phyloP scores from a whole-genome alignment of 2,113 vertebrate genomes.

The Tetrax tetrax region DNA sequence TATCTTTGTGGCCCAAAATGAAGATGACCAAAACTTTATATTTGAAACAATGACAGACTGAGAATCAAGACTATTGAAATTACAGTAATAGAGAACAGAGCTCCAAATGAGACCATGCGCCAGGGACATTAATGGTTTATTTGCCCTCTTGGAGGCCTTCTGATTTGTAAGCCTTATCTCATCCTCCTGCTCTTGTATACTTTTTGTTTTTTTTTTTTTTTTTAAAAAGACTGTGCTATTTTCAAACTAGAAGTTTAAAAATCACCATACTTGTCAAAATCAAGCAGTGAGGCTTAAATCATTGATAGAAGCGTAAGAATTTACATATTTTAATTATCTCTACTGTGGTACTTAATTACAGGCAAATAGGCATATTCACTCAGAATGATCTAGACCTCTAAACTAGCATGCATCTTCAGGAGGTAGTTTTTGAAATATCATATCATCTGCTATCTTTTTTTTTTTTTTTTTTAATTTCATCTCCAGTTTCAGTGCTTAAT shows the following conservation, averaged over 20 bases:
- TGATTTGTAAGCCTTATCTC: not conserved
- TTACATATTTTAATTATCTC: not conserved
- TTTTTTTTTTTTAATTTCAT: not conserved
- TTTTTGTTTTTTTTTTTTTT: fast-evolving
- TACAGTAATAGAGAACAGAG: not conserved
- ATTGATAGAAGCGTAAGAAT: not conserved
- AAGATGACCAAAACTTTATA: not conserved
- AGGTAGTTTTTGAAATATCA: not conserved
- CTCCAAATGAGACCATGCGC: not conserved
- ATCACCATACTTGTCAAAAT: not conserved
- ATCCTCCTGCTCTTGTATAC: not conserved
- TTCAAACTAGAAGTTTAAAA: not conserved
- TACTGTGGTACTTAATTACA: not conserved
- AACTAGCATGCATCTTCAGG: not conserved
- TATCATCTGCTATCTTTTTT: not conserved
- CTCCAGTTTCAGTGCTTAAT: not conserved
- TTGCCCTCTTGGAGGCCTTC: not conserved
- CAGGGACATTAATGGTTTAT: not conserved
- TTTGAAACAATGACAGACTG: not conserved
- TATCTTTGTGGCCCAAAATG: too few relatives aligned
- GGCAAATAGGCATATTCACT: not conserved
- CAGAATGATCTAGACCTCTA: not conserved
- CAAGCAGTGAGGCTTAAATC: not conserved
- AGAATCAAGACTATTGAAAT: not conserved
- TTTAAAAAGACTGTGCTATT: not conserved